Evolutionary conservation across 1,140 invertebrate genomes (phyloP), one percentile per base, ranked within the genome.

Genomic region (Calosoma granatense): DNA sequence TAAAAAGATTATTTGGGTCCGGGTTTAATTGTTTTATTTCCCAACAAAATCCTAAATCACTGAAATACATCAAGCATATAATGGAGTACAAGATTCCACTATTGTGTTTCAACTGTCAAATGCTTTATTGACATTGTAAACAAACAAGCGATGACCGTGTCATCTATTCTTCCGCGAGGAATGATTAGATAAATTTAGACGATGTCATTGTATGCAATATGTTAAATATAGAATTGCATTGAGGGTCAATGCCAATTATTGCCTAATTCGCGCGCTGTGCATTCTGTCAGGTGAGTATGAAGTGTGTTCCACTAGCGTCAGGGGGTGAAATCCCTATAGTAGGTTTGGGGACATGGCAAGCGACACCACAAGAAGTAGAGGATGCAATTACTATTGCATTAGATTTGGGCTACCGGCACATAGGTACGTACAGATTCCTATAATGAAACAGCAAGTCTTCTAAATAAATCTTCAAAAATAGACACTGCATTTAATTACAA

Each of bases 401-500:
- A 17, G 69, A 81, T 20, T 69, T 60, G 61, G 83, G 82, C 14
- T 85, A 84, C 64, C 73, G 78, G 36, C 82, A 82, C 60, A 81
- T 85, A 23, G 67, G 67, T 70, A 62, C 15, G 43, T 20, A 56
- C 4, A 30, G 14, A 4, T n/a, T n/a, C n/a, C n/a, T n/a, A n/a
- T n/a, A n/a, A n/a, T n/a, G n/a, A n/a, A n/a, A n/a, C n/a, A n/a
- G n/a, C n/a, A n/a, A n/a, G n/a, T n/a, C n/a, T n/a, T n/a, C n/a
- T n/a, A n/a, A n/a, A n/a, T n/a, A n/a, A n/a, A n/a, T n/a, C n/a
- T n/a, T n/a, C n/a, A n/a, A n/a, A n/a, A n/a, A 17, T 54, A 69
- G 83, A 86, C 65, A 83, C 81, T 20, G 82, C 82, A 20, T 81
- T 76, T 58, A 75, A 78, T 67, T 85, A 86, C 63, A 74, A 74